phyloP scores from a whole-genome alignment of 23 tunicate genomes.

The Diplosoma virens region DNA sequence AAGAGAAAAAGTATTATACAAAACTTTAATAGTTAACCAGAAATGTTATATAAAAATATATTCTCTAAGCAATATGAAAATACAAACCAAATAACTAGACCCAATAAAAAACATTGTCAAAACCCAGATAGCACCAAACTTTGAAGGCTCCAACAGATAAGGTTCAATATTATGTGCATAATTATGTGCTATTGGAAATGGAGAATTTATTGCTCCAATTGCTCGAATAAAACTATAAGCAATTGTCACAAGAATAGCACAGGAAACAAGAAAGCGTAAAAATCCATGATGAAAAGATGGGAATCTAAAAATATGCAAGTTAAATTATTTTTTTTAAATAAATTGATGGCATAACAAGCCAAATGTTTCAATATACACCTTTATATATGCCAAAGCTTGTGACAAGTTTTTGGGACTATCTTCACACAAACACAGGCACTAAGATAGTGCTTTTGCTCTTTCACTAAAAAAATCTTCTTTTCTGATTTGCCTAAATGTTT shows the following conservation, averaged over 20 bases:
- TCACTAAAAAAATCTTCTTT: too few species aligned
- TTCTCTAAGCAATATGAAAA: too few species aligned
- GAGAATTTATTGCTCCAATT: slow-evolving; percentile 41
- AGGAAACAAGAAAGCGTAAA: background rate
- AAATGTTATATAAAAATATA: too few species aligned
- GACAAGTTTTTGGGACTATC: too few species aligned
- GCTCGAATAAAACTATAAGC: slow-evolving; percentile 24
- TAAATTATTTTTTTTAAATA: background rate
- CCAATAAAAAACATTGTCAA: background rate
- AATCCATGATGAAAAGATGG: background rate
- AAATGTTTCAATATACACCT: too few species aligned
- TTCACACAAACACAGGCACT: too few species aligned
- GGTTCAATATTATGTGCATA: slow-evolving; percentile 47
- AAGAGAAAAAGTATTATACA: too few species aligned
- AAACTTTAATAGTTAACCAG: too few species aligned
- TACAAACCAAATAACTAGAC: background rate
- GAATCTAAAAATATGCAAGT: background rate
- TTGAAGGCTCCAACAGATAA: slow-evolving; percentile 44
- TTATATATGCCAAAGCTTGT: too few species aligned
- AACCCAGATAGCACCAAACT: slow-evolving; percentile 41
- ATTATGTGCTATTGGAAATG: slow-evolving; percentile 11
- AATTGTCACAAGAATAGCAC: background rate
- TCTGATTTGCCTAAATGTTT: too few species aligned
- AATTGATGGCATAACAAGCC: background rate
- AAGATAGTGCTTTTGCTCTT: too few species aligned